Conservation (phyloP, 2,888 invertebrate genomes). For the Periphyllus acericola region DNA sequence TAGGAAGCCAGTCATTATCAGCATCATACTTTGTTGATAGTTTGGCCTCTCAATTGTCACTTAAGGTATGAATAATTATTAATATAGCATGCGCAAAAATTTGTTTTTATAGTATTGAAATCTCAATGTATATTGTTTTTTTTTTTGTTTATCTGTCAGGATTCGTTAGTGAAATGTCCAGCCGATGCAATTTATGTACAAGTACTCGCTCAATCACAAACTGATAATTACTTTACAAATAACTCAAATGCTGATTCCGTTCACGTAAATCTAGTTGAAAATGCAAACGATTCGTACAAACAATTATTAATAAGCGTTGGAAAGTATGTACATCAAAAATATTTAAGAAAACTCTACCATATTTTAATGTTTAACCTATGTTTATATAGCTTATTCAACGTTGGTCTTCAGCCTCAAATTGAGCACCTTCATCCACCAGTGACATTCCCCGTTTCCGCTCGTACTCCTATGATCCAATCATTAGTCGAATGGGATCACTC, state of each 20-base stretch:
- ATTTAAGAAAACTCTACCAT: background rate
- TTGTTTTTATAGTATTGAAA: background rate
- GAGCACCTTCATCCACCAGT: slow-evolving; percentile 80
- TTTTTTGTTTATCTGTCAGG: background rate
- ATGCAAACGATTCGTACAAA: slow-evolving; percentile 32
- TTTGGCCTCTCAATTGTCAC: background rate
- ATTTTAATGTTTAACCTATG: background rate
- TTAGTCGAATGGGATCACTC: slow-evolving; percentile 94
- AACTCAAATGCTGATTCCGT: background rate
- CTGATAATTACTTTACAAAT: background rate
- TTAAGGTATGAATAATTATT: slow-evolving; percentile 15
- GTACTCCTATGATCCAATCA: slow-evolving; percentile 90
- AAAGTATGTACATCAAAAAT: slow-evolving; percentile 38
- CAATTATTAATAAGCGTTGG: slow-evolving; percentile 50
- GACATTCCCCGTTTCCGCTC: slow-evolving; percentile 87
- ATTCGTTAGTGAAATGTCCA: slow-evolving; percentile 28
- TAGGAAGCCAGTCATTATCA: slow-evolving; percentile 1
- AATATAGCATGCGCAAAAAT: background rate
- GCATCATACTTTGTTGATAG: slow-evolving; percentile 34
- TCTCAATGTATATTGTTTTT: background rate
- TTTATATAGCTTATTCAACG: slow-evolving; percentile 74
- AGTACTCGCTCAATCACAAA: slow-evolving; percentile 11
- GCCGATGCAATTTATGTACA: slow-evolving; percentile 32
- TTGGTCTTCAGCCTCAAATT: slow-evolving; percentile 82
- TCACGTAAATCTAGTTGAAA: slow-evolving; percentile 1